Base-by-base conservation (phyloP, 2,888 invertebrate species). In the Cacoxenus indagator region DNA sequence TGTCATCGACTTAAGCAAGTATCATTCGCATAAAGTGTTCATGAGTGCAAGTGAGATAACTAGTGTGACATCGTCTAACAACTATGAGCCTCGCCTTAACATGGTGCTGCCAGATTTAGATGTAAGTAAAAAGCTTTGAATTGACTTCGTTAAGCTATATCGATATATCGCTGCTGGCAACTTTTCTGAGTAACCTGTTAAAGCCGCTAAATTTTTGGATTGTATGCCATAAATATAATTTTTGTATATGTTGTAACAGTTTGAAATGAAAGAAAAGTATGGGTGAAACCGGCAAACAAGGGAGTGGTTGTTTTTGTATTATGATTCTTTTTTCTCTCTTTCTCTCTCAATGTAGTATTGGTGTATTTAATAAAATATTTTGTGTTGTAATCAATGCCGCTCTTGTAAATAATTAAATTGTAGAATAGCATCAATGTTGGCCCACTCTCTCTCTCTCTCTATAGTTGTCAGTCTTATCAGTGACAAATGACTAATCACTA, bases 151-250 rank as follows among this genome's bases (percentile, higher is more conserved):
- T 17, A 48, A 6, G 9, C 31, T 31, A 31, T 9, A 31, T n/a
- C n/a, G n/a, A n/a, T 43, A 43, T 43, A n/a, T 8, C 45, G 4
- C 2, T n/a, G 48, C 48, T 48, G 48, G 48, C 48, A 48, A 48
- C 22, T 48, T 14, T 79, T 82, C 81, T 81, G 81, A 81, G 4
- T 17, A 43, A 79, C 82, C 81, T 82, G 79, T 82, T 79, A 79
- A 73, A 81, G 79, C 79, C 79, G 79, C 79, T 82, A 82, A 82
- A 76, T 78, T 75, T 48, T 64, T 43, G 2, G 48, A 24, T 78
- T 80, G 74, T 73, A 68, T 76, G 78, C 78, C 82, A 78, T 79
- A 79, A 79, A 75, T 77, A 54, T 77, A 17, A 17, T 48, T 4
- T 48, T n/a, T 48, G 48, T 48, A 19, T 48, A 8, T 17, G 17